A percentile compares a stretch with the other conserved stretches of the same genome.
These are phyloP conservation scores for Marmota monax DNA, from an alignment of 2,113 vertebrate genomes.

Conservation along the genomic window DNA sequence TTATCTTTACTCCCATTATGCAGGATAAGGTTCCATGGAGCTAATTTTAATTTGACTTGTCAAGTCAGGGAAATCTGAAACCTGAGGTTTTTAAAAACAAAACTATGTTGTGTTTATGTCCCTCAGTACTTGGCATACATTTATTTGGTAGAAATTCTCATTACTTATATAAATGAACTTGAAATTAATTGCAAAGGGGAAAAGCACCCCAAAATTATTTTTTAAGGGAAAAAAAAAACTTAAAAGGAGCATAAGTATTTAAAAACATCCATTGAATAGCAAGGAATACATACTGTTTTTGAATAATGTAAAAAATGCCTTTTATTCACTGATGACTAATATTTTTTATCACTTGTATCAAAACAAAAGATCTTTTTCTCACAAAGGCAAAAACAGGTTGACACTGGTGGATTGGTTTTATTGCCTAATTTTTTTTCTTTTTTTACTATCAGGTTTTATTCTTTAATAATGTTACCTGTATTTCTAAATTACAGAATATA, in stretches of 20 bases:
- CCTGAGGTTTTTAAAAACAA: background rate
- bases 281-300: slow-evolving; percentile 49
- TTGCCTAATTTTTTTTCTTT: slow-evolving; percentile 22
- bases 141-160: slow-evolving; percentile 58
- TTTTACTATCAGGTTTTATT: slow-evolving; percentile 64
- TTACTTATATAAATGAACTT: slow-evolving; percentile 54
- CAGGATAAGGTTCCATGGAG: background rate
- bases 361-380: slow-evolving; percentile 21
- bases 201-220: background rate
- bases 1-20: background rate
- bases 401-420: slow-evolving; percentile 17
- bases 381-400: slow-evolving; percentile 50
- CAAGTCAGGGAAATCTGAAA: background rate
- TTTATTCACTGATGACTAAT: slow-evolving; percentile 53
- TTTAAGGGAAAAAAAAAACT: background rate
- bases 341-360: slow-evolving; percentile 25
- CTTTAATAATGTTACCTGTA: slow-evolving; percentile 55
- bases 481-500: slow-evolving; percentile 66
- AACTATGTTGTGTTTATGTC: slow-evolving; percentile 1
- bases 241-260: background rate
- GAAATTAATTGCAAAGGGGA: slow-evolving; percentile 32
- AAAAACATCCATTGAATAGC: slow-evolving; percentile 35
- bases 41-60: slow-evolving; percentile 20
- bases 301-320: slow-evolving; percentile 18
- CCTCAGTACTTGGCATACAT: background rate